These are phyloP conservation scores for Urocitellus parryii DNA, from an alignment of 2,113 vertebrate species.

Conservation along the genomic window DNA sequence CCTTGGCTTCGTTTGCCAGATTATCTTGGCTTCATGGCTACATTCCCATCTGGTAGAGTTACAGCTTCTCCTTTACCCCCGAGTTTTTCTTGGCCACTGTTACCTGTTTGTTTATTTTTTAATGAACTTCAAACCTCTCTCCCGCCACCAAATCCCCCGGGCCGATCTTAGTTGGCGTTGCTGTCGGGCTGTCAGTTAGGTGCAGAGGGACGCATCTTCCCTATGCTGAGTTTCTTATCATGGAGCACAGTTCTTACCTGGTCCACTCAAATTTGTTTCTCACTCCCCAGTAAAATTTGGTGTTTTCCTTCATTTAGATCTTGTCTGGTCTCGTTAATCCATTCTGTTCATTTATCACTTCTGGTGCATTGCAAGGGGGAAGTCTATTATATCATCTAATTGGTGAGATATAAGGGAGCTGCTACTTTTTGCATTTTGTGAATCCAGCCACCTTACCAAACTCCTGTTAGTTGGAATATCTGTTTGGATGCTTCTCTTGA, in stretches of 20 bases:
- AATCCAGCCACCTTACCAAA: neutral
- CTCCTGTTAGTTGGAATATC: too few relatives aligned
- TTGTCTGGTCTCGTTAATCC: neutral
- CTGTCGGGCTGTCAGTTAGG: neutral
- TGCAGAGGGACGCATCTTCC: neutral
- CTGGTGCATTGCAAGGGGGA: neutral
- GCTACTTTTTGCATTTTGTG: neutral
- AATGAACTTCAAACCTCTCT: neutral
- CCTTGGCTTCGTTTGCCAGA: fast-evolving
- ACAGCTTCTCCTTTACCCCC: neutral
- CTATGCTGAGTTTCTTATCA: neutral
- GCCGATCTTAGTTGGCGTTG: neutral
- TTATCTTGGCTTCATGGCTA: fast-evolving
- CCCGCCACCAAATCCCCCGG: neutral
- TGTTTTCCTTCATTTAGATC: neutral
- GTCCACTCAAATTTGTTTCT: neutral
- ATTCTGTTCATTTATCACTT: neutral
- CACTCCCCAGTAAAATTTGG: neutral
- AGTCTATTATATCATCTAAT: neutral
- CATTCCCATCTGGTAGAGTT: fast-evolving
- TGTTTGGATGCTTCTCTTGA: neutral
- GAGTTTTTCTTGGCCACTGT: neutral
- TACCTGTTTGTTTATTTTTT: neutral
- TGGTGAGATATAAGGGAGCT: neutral
- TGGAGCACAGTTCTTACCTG: neutral